phyloP scores from a whole-genome alignment of 2,113 vertebrate species.

The Hypanus sabinus region DNA sequence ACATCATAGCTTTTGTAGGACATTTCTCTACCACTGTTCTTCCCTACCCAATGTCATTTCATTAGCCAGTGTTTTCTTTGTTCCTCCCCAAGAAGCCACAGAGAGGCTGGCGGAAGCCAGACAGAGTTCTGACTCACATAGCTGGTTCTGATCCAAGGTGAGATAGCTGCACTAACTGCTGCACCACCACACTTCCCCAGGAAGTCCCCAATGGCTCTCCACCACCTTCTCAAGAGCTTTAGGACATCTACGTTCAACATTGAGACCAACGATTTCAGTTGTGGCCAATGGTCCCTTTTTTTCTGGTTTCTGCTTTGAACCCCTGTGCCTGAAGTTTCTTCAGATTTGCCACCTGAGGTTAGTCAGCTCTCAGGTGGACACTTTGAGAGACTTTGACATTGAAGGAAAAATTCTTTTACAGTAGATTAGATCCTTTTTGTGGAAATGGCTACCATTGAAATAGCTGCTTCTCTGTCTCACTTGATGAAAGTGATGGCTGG shows the following conservation, averaged over 20 bases:
- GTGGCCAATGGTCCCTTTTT: no score
- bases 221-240: no score
- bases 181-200: no score
- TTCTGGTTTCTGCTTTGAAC: background rate
- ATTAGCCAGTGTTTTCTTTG: background rate
- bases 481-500: background rate
- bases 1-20: background rate
- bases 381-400: background rate
- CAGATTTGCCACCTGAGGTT: constrained; percentile 3
- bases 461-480: background rate
- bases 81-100: background rate
- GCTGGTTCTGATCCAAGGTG: background rate
- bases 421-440: background rate
- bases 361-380: background rate
- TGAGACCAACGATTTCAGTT: no score
- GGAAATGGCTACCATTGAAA: background rate
- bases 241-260: no score
- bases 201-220: no score
- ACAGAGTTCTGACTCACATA: no score
- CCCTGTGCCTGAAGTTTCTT: background rate
- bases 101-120: background rate
- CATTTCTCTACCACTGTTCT: no score
- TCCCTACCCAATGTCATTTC: no score
- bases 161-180: no score
- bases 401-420: background rate